Conservation (phyloP, 64 coral and sea anemone genomes). For the Pachyseris speciosa region DNA sequence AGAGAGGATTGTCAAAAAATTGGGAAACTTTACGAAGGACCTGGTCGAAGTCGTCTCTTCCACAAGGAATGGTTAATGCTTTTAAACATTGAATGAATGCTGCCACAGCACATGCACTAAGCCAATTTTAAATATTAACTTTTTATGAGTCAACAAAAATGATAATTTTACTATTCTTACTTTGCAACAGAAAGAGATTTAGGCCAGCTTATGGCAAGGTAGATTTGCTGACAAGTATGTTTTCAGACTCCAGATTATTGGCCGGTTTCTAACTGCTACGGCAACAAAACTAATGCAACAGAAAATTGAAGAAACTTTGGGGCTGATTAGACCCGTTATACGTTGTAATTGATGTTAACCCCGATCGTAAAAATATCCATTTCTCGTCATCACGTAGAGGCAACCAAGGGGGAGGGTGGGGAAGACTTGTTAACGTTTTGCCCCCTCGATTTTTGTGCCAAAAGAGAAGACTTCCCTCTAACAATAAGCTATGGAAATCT, state of each 20-base stretch:
- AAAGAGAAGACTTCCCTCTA: constrained; percentile 21
- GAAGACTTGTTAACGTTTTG: constrained; percentile 1
- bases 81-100: too few species aligned
- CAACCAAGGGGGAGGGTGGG: not conserved
- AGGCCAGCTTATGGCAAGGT: constrained; percentile 58
- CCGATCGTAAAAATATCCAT: constrained; percentile 52
- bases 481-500: constrained; percentile 55
- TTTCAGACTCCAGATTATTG: constrained; percentile 31
- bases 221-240: constrained; percentile 29
- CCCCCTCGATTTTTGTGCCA: not conserved
- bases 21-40: too few species aligned
- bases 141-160: too few species aligned
- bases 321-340: not conserved
- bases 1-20: too few species aligned
- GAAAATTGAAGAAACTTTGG: too few species aligned
- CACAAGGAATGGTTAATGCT: too few species aligned
- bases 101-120: too few species aligned
- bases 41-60: too few species aligned
- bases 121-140: too few species aligned
- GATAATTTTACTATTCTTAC: not conserved
- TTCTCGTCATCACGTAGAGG: constrained; percentile 37
- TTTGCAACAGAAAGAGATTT: too few species aligned
- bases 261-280: constrained; percentile 55
- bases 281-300: constrained; percentile 25
- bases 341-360: constrained; percentile 12